Percentiles rank a stretch among this genome's conserved stretches.
phyloP scores from a whole-genome alignment of 2,888 invertebrate genomes.

The Nowickia ferox region DNA sequence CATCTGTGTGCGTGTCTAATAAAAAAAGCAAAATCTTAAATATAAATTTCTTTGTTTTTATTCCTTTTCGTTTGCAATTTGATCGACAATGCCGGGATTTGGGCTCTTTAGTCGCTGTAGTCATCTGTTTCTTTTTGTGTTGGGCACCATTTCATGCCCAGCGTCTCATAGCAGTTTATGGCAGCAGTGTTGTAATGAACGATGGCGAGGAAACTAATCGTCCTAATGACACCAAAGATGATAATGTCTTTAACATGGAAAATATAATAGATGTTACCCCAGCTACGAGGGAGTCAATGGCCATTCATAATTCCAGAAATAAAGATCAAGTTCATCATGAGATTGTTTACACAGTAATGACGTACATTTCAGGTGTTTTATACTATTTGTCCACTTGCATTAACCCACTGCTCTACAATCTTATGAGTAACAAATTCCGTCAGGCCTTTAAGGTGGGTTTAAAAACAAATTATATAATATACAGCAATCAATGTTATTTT shows the following conservation, averaged over 20 bases:
- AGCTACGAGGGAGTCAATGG: background rate
- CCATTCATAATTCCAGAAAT: background rate
- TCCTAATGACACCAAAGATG: background rate
- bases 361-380: conserved; percentile 92
- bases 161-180: conserved; percentile 88
- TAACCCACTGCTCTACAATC: conserved; percentile 96
- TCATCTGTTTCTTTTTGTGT: conserved; percentile 94
- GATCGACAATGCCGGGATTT: background rate
- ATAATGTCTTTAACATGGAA: background rate
- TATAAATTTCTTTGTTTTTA: background rate
- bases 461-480: background rate
- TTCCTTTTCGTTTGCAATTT: background rate
- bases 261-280: background rate
- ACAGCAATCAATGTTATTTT: conserved; percentile 68
- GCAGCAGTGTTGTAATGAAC: conserved; percentile 78
- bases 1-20: background rate
- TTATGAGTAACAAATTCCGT: conserved; percentile 97
- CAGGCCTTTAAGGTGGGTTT: conserved; percentile 93
- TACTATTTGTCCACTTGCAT: conserved; percentile 96
- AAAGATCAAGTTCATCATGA: conserved; percentile 74
- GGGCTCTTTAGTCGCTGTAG: conserved; percentile 89
- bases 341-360: conserved; percentile 82
- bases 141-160: conserved; percentile 98
- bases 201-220: conserved; percentile 10
- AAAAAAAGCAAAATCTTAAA: background rate